phyloP scores from a whole-genome alignment of 2,113 vertebrate species.

The Glareola pratincola region DNA sequence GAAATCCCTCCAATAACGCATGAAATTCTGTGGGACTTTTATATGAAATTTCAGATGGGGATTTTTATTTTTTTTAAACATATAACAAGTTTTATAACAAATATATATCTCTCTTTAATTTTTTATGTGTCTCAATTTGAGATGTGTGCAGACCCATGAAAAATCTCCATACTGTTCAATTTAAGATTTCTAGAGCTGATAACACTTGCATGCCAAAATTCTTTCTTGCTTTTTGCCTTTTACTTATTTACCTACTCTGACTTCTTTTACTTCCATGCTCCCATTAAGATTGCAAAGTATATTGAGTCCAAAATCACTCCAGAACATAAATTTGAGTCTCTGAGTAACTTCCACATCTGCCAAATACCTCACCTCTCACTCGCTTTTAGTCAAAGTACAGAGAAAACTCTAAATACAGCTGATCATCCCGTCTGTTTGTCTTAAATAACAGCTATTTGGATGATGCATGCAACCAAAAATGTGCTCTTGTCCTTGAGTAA shows the following conservation, averaged over 20 bases:
- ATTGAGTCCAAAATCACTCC: not conserved
- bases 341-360: not conserved
- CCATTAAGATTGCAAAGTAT: not conserved
- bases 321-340: not conserved
- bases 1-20: not conserved
- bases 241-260: not conserved
- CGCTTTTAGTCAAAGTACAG: not conserved
- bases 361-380: not conserved
- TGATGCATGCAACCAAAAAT: not conserved
- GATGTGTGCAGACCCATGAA: not conserved
- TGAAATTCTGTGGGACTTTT: not conserved
- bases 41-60: not conserved
- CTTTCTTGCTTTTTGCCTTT: not conserved
- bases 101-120: not conserved
- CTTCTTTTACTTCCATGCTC: not conserved
- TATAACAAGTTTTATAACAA: not conserved
- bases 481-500: not conserved
- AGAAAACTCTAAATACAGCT: not conserved
- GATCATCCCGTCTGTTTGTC: not conserved
- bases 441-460: not conserved
- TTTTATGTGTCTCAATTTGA: not conserved
- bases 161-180: not conserved
- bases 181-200: not conserved
- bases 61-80: not conserved
- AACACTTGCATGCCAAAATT: not conserved